Conservation (phyloP, 2,113 vertebrate species). For the Gymnocephalus cernua region DNA sequence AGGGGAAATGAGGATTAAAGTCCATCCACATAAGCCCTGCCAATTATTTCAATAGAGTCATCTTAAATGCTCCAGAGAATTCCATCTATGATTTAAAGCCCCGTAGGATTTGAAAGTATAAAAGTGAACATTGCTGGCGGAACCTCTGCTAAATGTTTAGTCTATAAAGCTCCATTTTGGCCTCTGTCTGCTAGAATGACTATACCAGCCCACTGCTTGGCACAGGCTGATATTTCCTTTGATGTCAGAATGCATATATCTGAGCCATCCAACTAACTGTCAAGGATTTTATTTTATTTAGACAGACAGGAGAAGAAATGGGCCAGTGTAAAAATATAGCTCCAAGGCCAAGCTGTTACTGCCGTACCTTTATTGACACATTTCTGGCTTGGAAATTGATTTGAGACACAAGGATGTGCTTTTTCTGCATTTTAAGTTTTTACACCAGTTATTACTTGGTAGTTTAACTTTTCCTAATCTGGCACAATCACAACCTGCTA, state of each 20-base stretch:
- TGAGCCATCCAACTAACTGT: slow-evolving; percentile 63
- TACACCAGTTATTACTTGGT: slow-evolving; percentile 3
- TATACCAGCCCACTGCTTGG: slow-evolving; percentile 67
- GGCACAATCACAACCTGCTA: slow-evolving; percentile 10
- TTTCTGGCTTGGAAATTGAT: slow-evolving; percentile 32
- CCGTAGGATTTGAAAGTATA: slow-evolving; percentile 48
- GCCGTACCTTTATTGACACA: slow-evolving; percentile 37
- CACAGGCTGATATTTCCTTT: slow-evolving; percentile 62
- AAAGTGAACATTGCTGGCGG: slow-evolving; percentile 56
- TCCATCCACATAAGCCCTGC: slow-evolving; percentile 37
- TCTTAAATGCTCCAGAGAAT: slow-evolving; percentile 54
- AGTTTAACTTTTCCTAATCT: neutral
- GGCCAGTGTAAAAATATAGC: slow-evolving; percentile 32
- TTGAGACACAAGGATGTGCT: slow-evolving; percentile 6
- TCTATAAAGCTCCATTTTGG: slow-evolving; percentile 62
- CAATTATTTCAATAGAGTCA: slow-evolving; percentile 62
- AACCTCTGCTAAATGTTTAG: slow-evolving; percentile 72
- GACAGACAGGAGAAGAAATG: slow-evolving; percentile 48
- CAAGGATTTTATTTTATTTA: slow-evolving; percentile 62
- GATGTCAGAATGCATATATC: slow-evolving; percentile 65
- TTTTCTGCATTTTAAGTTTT: slow-evolving; percentile 30
- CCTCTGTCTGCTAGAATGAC: slow-evolving; percentile 65
- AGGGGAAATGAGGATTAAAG: slow-evolving; percentile 53
- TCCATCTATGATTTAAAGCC: slow-evolving; percentile 56
- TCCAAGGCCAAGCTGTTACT: slow-evolving; percentile 26